Evolutionary conservation across 2,888 invertebrate genomes (phyloP).

Genomic region (Dysmachus trigonus): DNA sequence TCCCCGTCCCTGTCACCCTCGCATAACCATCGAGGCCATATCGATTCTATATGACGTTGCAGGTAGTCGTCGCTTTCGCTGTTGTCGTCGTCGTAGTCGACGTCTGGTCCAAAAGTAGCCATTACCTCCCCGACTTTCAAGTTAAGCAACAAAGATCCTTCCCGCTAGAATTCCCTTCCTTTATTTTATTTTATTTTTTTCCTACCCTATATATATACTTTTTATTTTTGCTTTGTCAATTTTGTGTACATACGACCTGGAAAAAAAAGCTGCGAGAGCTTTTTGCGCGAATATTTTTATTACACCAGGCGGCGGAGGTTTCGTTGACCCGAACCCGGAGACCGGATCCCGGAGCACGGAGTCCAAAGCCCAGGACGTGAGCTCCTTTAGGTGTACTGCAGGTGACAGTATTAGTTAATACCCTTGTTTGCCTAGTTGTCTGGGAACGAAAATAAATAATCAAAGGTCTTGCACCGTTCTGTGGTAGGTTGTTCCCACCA

Average conservation of each 20-base stretch:
- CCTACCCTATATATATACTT: too few relatives aligned
- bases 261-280: slow-evolving; percentile 34
- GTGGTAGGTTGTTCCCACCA: background rate
- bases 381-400: background rate
- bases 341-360: background rate
- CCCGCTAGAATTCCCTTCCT: slow-evolving; percentile 14
- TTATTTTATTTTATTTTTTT: background rate
- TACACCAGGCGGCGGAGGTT: slow-evolving; percentile 3
- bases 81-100: slow-evolving; percentile 22
- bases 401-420: slow-evolving; percentile 42
- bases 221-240: slow-evolving; percentile 13
- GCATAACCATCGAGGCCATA: slow-evolving; percentile 34
- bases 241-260: slow-evolving; percentile 34
- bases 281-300: slow-evolving; percentile 43
- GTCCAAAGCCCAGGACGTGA: background rate
- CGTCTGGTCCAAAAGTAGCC: slow-evolving; percentile 42
- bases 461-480: slow-evolving; percentile 11
- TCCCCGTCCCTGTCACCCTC: background rate
- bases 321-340: slow-evolving; percentile 23
- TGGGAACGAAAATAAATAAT: slow-evolving; percentile 43
- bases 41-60: slow-evolving; percentile 45
- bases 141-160: slow-evolving; percentile 43
- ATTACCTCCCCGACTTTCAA: slow-evolving; percentile 30
- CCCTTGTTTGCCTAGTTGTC: slow-evolving; percentile 44
- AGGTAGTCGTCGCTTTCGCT: slow-evolving; percentile 27